A percentile compares a stretch with the other conserved stretches of the same genome.
Evolutionary conservation across 2,113 vertebrate genomes (phyloP).

Genomic region (Pedetes capensis): DNA sequence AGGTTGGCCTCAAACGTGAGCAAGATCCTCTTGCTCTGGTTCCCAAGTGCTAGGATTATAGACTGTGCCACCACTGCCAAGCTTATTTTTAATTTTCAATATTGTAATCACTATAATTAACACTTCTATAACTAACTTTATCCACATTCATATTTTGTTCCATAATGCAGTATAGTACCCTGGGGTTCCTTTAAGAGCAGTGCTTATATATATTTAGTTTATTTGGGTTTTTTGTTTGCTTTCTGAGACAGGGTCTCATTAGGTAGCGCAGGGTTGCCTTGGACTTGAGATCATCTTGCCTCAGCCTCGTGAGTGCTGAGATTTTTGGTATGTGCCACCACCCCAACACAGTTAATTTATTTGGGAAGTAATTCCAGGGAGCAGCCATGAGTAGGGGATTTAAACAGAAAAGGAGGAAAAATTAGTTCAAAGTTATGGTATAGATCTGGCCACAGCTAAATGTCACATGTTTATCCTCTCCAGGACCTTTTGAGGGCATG

Average conservation of each 20-base stretch:
- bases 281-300: no score
- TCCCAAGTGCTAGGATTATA: no score
- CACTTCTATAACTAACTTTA: background rate
- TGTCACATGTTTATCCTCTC: background rate
- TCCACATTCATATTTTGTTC: background rate
- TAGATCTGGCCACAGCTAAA: background rate
- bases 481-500: background rate
- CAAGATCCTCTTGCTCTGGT: no score
- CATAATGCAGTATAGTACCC: background rate
- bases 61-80: no score
- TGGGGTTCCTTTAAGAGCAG: background rate
- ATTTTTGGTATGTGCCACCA: no score
- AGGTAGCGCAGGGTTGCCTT: no score
- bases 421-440: background rate
- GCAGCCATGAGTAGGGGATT: background rate
- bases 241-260: no score
- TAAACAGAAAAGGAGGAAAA: background rate
- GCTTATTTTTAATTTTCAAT: background rate
- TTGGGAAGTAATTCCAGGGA: background rate
- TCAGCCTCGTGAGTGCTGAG: no score
- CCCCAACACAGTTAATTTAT: background rate
- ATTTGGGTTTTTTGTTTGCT: no score
- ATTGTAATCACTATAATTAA: background rate
- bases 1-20: no score
- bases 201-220: background rate